Evolutionary conservation across 2,797 vertebrate species (phyloP).

Genomic region (Spinibarbus caldwelli): DNA sequence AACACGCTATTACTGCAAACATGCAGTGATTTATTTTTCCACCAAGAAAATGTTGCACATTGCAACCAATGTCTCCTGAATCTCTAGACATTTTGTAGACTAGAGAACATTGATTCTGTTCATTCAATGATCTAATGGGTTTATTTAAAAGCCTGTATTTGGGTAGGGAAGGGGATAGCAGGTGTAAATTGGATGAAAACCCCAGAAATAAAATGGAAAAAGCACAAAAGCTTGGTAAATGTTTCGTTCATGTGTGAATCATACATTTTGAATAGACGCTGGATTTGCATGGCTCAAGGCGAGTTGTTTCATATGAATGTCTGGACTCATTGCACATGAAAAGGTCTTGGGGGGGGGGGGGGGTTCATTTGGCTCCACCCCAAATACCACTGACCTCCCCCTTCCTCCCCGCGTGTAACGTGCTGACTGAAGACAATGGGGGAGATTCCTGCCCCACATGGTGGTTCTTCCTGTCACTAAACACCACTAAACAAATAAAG

Average conservation of each 20-base stretch:
- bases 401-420: constrained; percentile 14
- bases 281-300: constrained; percentile 54
- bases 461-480: constrained; percentile 61
- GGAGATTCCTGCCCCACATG: constrained; percentile 60
- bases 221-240: constrained; percentile 27
- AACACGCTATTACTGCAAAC: constrained; percentile 60
- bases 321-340: constrained; percentile 57
- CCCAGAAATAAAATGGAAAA: constrained; percentile 61
- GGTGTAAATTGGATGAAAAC: constrained; percentile 69
- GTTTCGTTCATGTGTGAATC: constrained; percentile 46
- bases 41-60: constrained; percentile 82
- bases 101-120: constrained; percentile 46
- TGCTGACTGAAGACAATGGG: constrained; percentile 53
- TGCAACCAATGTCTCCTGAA: constrained; percentile 74
- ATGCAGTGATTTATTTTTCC: constrained; percentile 69
- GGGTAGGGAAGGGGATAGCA: constrained; percentile 5
- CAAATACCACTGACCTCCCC: constrained; percentile 46
- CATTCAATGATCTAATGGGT: constrained; percentile 59
- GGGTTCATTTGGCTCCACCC: constrained; percentile 39
- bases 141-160: constrained; percentile 70
- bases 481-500: constrained; percentile 58
- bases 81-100: constrained; percentile 66
- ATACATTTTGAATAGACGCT: constrained; percentile 38
- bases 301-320: constrained; percentile 57
- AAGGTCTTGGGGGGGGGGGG: constrained; percentile 38